Base-by-base conservation (phyloP, 2,113 vertebrate genomes). In the Nothobranchius furzeri region DNA sequence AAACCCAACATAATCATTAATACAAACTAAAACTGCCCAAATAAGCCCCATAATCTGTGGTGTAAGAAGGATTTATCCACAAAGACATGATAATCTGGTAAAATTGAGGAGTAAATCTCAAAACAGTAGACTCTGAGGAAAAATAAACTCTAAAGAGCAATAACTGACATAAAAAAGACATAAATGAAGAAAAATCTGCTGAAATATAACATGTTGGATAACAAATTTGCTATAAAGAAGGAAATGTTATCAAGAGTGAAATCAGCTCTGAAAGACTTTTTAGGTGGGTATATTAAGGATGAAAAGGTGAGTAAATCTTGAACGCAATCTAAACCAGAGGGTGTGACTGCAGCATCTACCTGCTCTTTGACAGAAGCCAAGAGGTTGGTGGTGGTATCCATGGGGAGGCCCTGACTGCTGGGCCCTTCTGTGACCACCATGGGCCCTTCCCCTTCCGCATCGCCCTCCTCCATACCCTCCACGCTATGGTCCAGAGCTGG, bases 361-460 rank as follows among this genome's bases (percentile, higher is more conserved):
- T 91, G 90, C 75, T 91, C 90, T 84, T 91, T 91, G 69, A 91
- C 90, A 12, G 89, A 90, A 7, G 89, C 89, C 79, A 91, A 73
- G 30, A 91, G 86, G 76, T 84, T 91, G 70, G 17, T 88, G 60
- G 90, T 67, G 75, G 5, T 13, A 42, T 70, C 68, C 2, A 15
- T 13, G 43, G 11, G 68, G 35, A 70, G 75, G 64, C 82, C 15
- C 6, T 42, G 78, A 53, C 65, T 67, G 10, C 81, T 80, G 8
- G 64, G 70, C 63, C 79, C 78, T 30, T 86, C 87, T 81, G 78
- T 83, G 77, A 73, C 66, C 70, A 15, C 72, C 83, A 83, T 20
- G 43, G 79, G 77, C 66, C 81, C 82, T 11, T 86, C 82, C 64
- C 79, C 86, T 46, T 85, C 85, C 10, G 67, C 64, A 30, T 78